Percentiles rank a stretch among this genome's conserved stretches.
phyloP scores from a whole-genome alignment of 2,113 vertebrate genomes.

The Sceloporus tristichus region DNA sequence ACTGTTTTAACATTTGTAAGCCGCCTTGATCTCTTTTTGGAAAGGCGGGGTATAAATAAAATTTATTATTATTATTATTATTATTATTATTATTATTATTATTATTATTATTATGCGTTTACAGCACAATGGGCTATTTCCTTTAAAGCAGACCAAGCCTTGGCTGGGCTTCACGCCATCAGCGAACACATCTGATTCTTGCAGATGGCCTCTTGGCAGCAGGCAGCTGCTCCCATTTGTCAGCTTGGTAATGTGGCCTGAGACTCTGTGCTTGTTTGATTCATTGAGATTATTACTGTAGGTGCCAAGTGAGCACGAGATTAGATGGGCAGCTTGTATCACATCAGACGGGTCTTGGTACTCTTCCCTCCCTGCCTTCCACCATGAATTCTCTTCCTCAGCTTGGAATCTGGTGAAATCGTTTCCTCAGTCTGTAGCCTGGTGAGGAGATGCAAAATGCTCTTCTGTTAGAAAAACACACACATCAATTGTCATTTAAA shows the following conservation, averaged over 20 bases:
- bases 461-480: not conserved
- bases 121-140: not conserved
- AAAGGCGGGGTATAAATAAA: too few relatives aligned
- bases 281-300: not conserved
- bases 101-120: too few relatives aligned
- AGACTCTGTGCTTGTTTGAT: not conserved
- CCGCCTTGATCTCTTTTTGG: too few relatives aligned
- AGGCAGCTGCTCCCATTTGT: conserved; percentile 48
- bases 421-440: not conserved
- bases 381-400: not conserved
- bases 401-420: not conserved
- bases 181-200: conserved; percentile 25
- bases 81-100: too few relatives aligned
- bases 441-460: fast-evolving
- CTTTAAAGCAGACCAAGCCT: conserved; percentile 30
- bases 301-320: conserved; percentile 17
- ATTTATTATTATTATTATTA: too few relatives aligned
- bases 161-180: conserved; percentile 31
- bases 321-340: not conserved
- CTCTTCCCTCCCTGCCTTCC: not conserved
- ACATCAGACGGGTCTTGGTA: not conserved
- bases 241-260: conserved; percentile 22
- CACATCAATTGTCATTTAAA: conserved; percentile 32
- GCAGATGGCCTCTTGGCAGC: conserved; percentile 41
- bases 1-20: too few relatives aligned